Evolutionary conservation across 1,140 invertebrate species (phyloP).

Genomic region (Wiebesia pumilae): DNA sequence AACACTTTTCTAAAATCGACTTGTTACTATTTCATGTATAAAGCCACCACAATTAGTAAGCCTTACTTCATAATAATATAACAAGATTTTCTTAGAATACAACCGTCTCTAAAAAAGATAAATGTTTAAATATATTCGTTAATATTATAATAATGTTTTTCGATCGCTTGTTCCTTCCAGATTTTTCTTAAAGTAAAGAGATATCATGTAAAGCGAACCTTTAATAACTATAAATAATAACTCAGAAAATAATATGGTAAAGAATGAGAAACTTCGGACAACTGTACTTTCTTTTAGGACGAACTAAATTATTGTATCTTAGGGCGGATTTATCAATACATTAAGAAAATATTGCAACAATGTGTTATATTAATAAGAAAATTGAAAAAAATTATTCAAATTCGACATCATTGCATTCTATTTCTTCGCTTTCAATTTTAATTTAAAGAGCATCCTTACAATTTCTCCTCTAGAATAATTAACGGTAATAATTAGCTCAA

Average conservation of each 20-base stretch:
- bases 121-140: background rate
- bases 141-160: too few species aligned
- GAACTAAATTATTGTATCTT: background rate
- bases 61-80: background rate
- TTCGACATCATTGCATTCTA: too few species aligned
- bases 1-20: background rate
- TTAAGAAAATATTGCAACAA: too few species aligned
- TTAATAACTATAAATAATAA: background rate
- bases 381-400: too few species aligned
- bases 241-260: background rate
- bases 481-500: too few species aligned
- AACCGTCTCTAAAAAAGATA: background rate
- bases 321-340: too few species aligned
- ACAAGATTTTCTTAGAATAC: background rate
- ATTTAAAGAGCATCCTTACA: too few species aligned
- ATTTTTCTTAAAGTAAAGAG: too few species aligned
- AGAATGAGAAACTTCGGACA: background rate
- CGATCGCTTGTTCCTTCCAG: too few species aligned
- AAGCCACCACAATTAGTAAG: background rate
- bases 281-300: background rate
- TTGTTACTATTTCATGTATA: background rate
- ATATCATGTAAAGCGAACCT: background rate
- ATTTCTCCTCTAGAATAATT: too few species aligned
- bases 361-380: too few species aligned
- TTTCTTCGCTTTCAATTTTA: too few species aligned